phyloP scores from a whole-genome alignment of 2,113 vertebrate genomes.

The Coptodon bakossiorum region DNA sequence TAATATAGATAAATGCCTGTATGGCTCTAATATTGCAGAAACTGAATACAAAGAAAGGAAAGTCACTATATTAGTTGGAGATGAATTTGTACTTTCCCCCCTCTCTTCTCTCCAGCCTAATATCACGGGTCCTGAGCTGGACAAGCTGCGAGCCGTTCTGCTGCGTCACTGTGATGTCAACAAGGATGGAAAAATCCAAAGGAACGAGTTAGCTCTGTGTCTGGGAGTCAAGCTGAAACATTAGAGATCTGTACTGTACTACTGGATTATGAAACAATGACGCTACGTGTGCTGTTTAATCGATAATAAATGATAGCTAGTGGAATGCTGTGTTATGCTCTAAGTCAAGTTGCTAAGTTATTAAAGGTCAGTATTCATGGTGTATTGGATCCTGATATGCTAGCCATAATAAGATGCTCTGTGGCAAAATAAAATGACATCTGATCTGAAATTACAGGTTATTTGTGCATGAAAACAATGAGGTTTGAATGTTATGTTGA shows the following conservation, averaged over 20 bases:
- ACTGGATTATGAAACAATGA: background rate
- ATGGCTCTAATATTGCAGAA: background rate
- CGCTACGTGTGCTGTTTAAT: background rate
- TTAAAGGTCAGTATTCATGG: background rate
- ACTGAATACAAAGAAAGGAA: background rate
- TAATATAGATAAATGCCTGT: background rate
- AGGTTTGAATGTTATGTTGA: background rate
- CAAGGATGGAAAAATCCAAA: slow-evolving; percentile 95
- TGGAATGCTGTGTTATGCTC: background rate
- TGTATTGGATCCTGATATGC: background rate
- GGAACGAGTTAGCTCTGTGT: slow-evolving; percentile 87
- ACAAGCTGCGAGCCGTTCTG: slow-evolving; percentile 83
- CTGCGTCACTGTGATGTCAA: slow-evolving; percentile 90
- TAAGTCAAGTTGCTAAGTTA: background rate
- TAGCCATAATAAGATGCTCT: background rate
- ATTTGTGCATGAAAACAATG: slow-evolving; percentile 8
- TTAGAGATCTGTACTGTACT: background rate
- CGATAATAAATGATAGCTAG: background rate
- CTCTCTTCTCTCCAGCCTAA: slow-evolving; percentile 77
- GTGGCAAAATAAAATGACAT: background rate
- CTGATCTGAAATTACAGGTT: background rate
- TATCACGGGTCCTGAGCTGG: slow-evolving; percentile 82
- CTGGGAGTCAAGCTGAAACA: slow-evolving; percentile 81
- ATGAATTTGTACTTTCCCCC: background rate
- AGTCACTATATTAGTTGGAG: background rate